Evolutionary conservation across 2,113 vertebrate genomes (phyloP).

Genomic region (Xyliphius kryptos): DNA sequence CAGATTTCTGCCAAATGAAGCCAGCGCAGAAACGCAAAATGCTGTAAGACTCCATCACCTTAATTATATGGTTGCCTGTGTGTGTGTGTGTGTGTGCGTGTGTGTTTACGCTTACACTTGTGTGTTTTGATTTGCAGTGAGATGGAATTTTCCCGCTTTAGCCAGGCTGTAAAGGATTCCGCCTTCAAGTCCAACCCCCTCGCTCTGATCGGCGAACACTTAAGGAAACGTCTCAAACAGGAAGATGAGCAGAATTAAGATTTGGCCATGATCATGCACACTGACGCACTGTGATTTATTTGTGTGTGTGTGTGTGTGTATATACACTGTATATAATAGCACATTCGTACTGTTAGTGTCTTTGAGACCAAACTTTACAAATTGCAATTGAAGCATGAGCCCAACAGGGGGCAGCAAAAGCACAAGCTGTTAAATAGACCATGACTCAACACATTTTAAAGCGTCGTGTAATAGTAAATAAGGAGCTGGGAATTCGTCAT

Average conservation of each 20-base stretch:
- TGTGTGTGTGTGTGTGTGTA: too few relatives aligned
- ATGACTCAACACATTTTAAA: too few relatives aligned
- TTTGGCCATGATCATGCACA: too few relatives aligned
- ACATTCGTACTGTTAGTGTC: too few relatives aligned
- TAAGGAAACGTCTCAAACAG: conserved; percentile 57
- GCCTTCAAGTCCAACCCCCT: conserved; percentile 73
- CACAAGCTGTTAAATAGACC: too few relatives aligned
- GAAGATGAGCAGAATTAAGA: conserved; percentile 38
- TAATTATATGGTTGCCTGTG: neutral
- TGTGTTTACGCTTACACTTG: neutral
- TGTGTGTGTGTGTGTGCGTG: neutral
- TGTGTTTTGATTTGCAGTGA: conserved; percentile 59
- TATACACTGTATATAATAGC: too few relatives aligned
- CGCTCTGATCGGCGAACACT: conserved; percentile 66
- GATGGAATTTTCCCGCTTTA: conserved; percentile 69
- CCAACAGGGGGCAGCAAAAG: too few relatives aligned
- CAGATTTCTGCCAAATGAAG: conserved; percentile 80
- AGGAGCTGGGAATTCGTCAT: too few relatives aligned
- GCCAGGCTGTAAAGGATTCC: conserved; percentile 59
- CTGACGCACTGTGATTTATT: too few relatives aligned
- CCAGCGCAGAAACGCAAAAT: conserved; percentile 73
- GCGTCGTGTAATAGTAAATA: too few relatives aligned
- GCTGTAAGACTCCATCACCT: conserved; percentile 67
- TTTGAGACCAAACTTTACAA: too few relatives aligned
- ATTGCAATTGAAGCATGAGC: too few relatives aligned